Base-by-base conservation (phyloP, 2,888 invertebrate genomes). In the Anthrax anthrax region DNA sequence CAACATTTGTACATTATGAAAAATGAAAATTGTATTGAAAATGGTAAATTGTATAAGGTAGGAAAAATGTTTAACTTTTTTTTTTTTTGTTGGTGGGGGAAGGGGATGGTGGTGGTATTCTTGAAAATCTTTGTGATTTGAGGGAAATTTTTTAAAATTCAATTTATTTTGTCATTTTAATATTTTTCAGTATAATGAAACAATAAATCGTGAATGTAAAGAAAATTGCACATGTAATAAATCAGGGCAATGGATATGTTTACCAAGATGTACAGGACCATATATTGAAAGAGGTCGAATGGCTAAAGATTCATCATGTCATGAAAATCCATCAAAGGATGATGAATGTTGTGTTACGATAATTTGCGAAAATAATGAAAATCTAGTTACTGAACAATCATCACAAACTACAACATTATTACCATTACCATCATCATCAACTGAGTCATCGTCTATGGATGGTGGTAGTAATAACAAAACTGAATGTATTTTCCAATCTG, bases 281-380 rank as follows among this genome's bases (percentile, higher is more conserved):
- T 80, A 76, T 53, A 76, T 86, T 53, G 75, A 80, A 43, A 75
- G 78, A 17, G 85, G 84, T 18, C 74, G 77, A 57, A 73, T 72
- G 48, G 67, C 76, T 48, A 74, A 74, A 46, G 84, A 87, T 65
- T 78, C 82, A 0, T 69, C 80, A 42, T 89, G 89, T 60, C 75
- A 75, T 49, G 84, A 84, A 59, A 77, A 80, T 42, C 72, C 77
- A 0, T 72, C 77, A 6, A 73, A 77, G 8, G 80, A 81, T 45
- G 81, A 84, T 60, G 80, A 81, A 49, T 81, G 81, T 56, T 80
- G 80, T 58, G 78, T 82, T 2, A 72, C 78, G 42, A 67, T 86
- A 55, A 75, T 80, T 32, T 88, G 87, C 58, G 72, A 78, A 27
- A 46, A 46, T 18, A 40, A 37, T 8, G 5, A 4, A 14, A 13